Evolutionary conservation across 2,888 invertebrate genomes (phyloP).

Genomic region (Latrodectus hesperus): DNA sequence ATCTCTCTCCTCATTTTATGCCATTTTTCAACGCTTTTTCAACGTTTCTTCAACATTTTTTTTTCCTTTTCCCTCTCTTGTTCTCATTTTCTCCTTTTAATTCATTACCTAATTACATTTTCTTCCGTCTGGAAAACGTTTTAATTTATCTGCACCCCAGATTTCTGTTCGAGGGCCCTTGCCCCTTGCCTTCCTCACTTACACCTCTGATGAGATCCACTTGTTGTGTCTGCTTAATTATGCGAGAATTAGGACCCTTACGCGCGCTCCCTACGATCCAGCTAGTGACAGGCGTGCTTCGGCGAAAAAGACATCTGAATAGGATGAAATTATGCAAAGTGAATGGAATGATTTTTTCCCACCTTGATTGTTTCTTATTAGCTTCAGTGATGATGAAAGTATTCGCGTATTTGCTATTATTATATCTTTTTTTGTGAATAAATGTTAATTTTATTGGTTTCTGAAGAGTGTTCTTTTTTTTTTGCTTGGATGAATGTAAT

Average conservation of each 20-base stretch:
- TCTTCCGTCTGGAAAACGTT: constrained; percentile 65
- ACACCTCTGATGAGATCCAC: constrained; percentile 50
- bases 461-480: too few relatives aligned
- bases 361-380: too few relatives aligned
- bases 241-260: constrained; percentile 47
- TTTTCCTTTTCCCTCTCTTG: constrained; percentile 16
- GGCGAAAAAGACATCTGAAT: too few relatives aligned
- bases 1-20: constrained; percentile 52
- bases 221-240: constrained; percentile 69
- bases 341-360: too few relatives aligned
- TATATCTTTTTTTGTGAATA: too few relatives aligned
- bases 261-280: too few relatives aligned
- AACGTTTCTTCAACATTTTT: constrained; percentile 1
- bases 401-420: too few relatives aligned
- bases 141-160: constrained; percentile 64
- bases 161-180: constrained; percentile 40
- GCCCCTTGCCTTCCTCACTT: background rate
- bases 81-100: constrained; percentile 66
- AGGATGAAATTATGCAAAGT: too few relatives aligned
- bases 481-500: too few relatives aligned
- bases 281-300: too few relatives aligned
- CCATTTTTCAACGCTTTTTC: constrained; percentile 37
- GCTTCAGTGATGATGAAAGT: too few relatives aligned
- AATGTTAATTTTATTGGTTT: too few relatives aligned
- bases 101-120: constrained; percentile 69